Evolutionary conservation across 2,797 vertebrate genomes (phyloP).

Genomic region (Geotrypetes seraphini): DNA sequence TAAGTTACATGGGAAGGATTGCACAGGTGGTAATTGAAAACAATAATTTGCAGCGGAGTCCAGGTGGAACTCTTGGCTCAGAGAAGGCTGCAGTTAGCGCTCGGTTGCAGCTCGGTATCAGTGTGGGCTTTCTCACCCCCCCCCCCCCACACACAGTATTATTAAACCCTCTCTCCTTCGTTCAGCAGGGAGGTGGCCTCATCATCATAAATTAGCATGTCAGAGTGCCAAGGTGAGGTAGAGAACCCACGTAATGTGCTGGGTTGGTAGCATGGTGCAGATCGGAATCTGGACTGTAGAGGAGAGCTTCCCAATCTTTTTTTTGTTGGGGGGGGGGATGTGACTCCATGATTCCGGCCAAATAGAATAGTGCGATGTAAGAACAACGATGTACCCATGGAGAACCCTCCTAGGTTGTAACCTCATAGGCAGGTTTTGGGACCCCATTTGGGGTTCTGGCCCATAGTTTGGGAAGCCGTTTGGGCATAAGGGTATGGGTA

Average conservation of each 20-base stretch:
- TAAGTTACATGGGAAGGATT: conserved; percentile 67
- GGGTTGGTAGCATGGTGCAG: not conserved
- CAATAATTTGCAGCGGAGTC: conserved; percentile 61
- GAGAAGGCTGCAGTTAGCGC: conserved; percentile 31
- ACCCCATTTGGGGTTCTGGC: too few relatives aligned
- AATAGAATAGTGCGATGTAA: too few relatives aligned
- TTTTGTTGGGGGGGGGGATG: too few relatives aligned
- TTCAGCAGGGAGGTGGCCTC: not conserved
- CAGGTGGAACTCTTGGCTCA: conserved; percentile 55
- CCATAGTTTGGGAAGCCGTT: too few relatives aligned
- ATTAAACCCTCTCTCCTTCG: conserved; percentile 1
- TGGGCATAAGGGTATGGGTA: too few relatives aligned
- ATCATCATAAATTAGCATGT: not conserved
- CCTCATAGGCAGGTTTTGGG: too few relatives aligned
- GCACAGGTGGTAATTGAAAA: conserved; percentile 71
- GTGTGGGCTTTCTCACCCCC: conserved; percentile 2
- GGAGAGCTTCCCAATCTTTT: too few relatives aligned
- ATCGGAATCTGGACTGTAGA: fast-evolving
- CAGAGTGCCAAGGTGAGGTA: not conserved
- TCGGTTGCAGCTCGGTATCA: conserved; percentile 9
- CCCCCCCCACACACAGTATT: too few relatives aligned
- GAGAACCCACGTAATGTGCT: not conserved
- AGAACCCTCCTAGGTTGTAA: too few relatives aligned
- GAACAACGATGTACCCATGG: too few relatives aligned
- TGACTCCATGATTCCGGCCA: too few relatives aligned